phyloP scores from a whole-genome alignment of 2,113 vertebrate species.

The Nansenia antarctica region DNA sequence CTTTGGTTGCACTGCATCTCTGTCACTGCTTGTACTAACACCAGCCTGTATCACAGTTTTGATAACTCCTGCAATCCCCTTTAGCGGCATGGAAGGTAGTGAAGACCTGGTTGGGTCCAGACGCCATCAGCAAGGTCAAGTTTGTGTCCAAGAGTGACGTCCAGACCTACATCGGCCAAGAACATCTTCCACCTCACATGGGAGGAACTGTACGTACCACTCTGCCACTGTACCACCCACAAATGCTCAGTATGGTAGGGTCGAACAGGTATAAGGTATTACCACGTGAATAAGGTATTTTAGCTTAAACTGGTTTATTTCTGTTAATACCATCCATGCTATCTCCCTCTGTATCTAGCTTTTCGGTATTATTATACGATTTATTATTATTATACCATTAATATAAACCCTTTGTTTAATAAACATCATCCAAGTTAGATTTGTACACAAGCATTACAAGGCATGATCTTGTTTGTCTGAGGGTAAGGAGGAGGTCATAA shows the following conservation, averaged over 20 bases:
- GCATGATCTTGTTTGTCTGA: no score
- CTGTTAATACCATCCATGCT: no score
- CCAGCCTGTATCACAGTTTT: background rate
- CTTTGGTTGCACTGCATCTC: background rate
- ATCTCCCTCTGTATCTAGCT: no score
- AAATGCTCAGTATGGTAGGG: background rate
- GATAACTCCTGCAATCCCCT: background rate
- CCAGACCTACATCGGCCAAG: constrained; percentile 79
- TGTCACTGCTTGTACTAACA: constrained; percentile 68
- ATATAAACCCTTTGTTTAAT: no score
- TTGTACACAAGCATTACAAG: no score
- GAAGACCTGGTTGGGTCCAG: constrained; percentile 87
- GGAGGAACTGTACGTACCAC: constrained; percentile 82
- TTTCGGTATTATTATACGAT: no score
- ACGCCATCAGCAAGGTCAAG: constrained; percentile 83
- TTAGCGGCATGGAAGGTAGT: constrained; percentile 82
- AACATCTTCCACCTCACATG: constrained; percentile 85
- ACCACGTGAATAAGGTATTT: no score
- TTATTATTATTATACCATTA: no score
- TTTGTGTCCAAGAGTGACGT: constrained; percentile 82
- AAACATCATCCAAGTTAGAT: background rate
- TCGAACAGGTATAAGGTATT: no score
- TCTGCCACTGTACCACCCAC: background rate
- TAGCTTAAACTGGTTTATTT: no score
- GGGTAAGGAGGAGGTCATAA: no score